phyloP scores from a whole-genome alignment of 2,113 vertebrate species.

The Anguilla japonica region DNA sequence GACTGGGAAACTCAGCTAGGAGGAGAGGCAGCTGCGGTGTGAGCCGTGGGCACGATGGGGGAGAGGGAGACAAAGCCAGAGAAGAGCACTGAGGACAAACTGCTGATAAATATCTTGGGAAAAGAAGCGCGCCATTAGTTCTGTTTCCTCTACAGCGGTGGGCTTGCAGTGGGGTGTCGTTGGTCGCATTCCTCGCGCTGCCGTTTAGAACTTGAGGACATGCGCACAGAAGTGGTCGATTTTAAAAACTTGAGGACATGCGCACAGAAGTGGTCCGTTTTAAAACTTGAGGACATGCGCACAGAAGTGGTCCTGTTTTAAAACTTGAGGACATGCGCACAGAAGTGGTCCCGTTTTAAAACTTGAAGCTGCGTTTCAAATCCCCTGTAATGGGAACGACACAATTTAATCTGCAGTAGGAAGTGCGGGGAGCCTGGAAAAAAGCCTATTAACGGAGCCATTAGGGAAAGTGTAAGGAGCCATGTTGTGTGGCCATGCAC shows the following conservation, averaged over 20 bases:
- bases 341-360: conserved; percentile 44
- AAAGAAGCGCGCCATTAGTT: neutral
- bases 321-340: conserved; percentile 23
- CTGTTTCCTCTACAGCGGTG: neutral
- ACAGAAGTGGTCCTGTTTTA: too few species aligned
- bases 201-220: neutral
- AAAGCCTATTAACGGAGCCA: conserved; percentile 52
- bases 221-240: conserved; percentile 36
- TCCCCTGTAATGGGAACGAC: conserved; percentile 51
- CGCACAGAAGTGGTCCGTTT: too few species aligned
- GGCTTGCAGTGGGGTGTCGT: neutral
- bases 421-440: conserved; percentile 32
- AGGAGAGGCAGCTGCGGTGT: too few species aligned
- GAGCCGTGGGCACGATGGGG: neutral
- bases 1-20: too few species aligned
- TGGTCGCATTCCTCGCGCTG: neutral
- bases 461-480: conserved; percentile 58
- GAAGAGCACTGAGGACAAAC: neutral
- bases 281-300: conserved; percentile 42
- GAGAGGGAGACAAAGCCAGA: neutral
- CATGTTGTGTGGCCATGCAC: conserved; percentile 35
- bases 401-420: conserved; percentile 28
- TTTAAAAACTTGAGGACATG: conserved; percentile 48
- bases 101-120: neutral
- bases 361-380: conserved; percentile 51